A percentile compares a stretch with the other conserved stretches of the same genome.
These are phyloP conservation scores for Dolichopus griseipennis DNA, from an alignment of 2,888 invertebrate species.

Conservation along the genomic window DNA sequence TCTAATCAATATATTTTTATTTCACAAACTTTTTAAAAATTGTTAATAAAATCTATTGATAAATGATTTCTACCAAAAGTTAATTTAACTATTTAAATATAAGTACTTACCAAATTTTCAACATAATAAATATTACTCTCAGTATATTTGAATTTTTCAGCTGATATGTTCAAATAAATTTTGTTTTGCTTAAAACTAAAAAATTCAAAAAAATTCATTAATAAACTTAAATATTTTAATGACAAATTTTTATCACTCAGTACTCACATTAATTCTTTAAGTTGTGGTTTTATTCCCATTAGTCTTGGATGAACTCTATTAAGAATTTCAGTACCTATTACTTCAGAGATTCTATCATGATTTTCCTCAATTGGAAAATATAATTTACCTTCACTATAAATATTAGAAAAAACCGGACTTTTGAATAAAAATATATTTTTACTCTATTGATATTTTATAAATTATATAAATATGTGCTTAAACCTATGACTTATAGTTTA, in stretches of 20 bases:
- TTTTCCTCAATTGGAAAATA: neutral
- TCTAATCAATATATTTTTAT: too few species aligned
- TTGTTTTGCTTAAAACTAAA: slow-evolving; percentile 38
- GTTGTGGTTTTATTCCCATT: slow-evolving; percentile 29
- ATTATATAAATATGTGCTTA: too few species aligned
- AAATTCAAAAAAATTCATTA: neutral
- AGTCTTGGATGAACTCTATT: slow-evolving; percentile 35
- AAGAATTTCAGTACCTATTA: slow-evolving; percentile 31
- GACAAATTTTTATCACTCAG: neutral
- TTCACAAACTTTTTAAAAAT: too few species aligned
- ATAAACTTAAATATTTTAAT: neutral
- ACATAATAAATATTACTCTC: slow-evolving; percentile 34
- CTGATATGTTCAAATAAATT: slow-evolving; percentile 38
- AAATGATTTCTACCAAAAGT: too few species aligned
- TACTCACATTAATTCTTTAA: slow-evolving; percentile 38
- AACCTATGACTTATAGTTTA: too few species aligned
- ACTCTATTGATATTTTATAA: too few species aligned
- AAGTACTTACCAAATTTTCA: slow-evolving; percentile 35
- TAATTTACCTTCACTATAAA: neutral
- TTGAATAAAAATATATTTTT: too few species aligned
- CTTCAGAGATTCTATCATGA: neutral
- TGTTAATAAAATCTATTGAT: too few species aligned
- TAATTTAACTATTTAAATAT: too few species aligned
- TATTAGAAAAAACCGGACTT: too few species aligned
- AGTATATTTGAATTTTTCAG: slow-evolving; percentile 37